Evolutionary conservation across 2,888 invertebrate genomes (phyloP).

Genomic region (Pterostichus niger): DNA sequence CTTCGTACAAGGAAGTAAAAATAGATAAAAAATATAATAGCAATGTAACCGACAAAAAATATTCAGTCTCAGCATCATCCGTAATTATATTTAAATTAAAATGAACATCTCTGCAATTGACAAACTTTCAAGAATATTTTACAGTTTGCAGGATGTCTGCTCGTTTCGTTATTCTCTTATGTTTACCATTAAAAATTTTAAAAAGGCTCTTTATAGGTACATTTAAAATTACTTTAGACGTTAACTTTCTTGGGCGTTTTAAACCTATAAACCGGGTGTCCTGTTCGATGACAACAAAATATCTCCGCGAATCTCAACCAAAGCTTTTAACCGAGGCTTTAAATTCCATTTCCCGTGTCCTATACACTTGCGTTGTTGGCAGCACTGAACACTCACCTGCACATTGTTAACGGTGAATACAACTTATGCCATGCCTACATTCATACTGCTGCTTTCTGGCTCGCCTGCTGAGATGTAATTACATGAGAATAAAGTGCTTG

Average conservation of each 20-base stretch:
- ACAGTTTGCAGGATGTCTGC: no score
- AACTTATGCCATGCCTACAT: constrained; percentile 8
- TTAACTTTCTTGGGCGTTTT: constrained; percentile 13
- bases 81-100: no score
- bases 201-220: not conserved
- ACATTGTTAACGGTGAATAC: not conserved
- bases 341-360: constrained; percentile 35
- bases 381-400: constrained; percentile 21
- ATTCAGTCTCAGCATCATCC: no score
- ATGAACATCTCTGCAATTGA: no score
- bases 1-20: no score
- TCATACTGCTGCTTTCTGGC: constrained; percentile 30
- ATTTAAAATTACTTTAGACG: constrained; percentile 1
- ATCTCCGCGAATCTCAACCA: constrained; percentile 4
- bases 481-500: constrained; percentile 36
- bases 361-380: not conserved
- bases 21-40: no score
- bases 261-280: constrained; percentile 20
- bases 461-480: constrained; percentile 25
- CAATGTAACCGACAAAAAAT: no score
- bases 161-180: not conserved
- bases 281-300: constrained; percentile 36
- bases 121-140: no score
- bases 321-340: constrained; percentile 44
- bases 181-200: not conserved